Conservation (phyloP, 2,113 vertebrate genomes). For the Psittacula cyanocephala region DNA sequence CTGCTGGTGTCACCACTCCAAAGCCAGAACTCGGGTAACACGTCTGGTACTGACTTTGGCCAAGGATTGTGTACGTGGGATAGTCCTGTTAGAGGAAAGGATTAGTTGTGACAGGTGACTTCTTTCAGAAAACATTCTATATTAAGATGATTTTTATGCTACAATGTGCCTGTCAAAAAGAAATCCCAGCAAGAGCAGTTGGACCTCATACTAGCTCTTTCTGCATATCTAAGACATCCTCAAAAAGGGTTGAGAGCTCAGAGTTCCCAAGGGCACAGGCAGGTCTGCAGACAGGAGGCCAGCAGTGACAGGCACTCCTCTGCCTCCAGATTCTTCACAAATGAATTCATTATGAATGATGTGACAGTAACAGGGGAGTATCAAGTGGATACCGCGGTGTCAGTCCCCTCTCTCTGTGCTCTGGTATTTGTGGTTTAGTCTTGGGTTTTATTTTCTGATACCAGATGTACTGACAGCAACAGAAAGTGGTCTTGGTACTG, state of each 20-base stretch:
- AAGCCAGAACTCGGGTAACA: slow-evolving; percentile 89
- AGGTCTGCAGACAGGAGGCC: not conserved
- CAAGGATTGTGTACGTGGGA: slow-evolving; percentile 88
- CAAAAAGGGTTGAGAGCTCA: not conserved
- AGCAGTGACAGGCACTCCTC: not conserved
- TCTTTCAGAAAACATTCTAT: not conserved
- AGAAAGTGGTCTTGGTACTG: not conserved
- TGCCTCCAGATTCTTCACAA: not conserved
- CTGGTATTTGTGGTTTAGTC: not conserved
- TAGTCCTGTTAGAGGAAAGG: slow-evolving; percentile 81
- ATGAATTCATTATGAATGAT: not conserved
- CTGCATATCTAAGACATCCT: not conserved
- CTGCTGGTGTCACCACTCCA: slow-evolving; percentile 73
- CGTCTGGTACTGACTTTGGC: slow-evolving; percentile 88
- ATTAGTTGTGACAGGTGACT: not conserved
- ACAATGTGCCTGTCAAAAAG: not conserved
- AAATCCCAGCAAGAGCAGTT: not conserved
- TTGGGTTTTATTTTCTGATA: not conserved
- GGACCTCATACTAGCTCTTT: not conserved
- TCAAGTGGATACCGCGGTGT: not conserved
- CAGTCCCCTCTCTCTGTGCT: not conserved
- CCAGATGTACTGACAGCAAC: not conserved
- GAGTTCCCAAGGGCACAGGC: not conserved
- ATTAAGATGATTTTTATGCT: not conserved
- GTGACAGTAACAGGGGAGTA: not conserved